Evolutionary conservation across 2,888 invertebrate species (phyloP), one percentile per base, ranked within the genome.

Genomic region (Camponotus fellah): DNA sequence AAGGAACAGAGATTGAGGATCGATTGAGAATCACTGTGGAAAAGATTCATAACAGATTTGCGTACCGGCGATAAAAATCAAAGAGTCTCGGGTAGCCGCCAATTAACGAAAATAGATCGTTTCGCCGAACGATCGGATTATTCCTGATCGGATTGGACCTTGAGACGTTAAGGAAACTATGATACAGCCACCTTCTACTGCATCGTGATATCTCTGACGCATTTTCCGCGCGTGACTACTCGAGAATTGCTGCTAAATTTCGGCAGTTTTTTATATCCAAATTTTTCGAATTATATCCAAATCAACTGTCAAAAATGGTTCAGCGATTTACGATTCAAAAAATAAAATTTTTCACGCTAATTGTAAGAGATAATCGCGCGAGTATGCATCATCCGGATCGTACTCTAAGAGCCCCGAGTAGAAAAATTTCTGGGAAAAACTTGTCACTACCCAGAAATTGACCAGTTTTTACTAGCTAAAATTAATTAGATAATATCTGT

Each of bases 21-120:
- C 32, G 72, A 80, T 49, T 60, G 60, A 60, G 66, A 32, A 60
- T 17, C 58, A 58, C 43, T n/a, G 65, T 26, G 40, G 14, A 79
- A 46, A 46, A 26, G 26, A 76, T 6, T 46, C 21, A 12, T 58
- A 46, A 62, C 49, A 21, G 21, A 26, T 65, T 56, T 0, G 12
- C 26, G 14, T 26, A 32, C 37, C 58, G 40, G 10, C 43, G 26
- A 84, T 79, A 82, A 75, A 74, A 53, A 68, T 43, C 32, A 46
- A 62, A 53, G 32, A 46, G 21, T 46, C 26, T 43, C 74, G 68
- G 72, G n/a, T 17, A n/a, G 17, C 8, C 37, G 77, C 32, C 66
- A 82, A 87, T 87, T 79, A 82, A 32, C 32, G 71, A 62, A 76
- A 71, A 72, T 72, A 66, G 66, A 60, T 60, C 60, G 5, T 49